These are phyloP conservation scores for Peromyscus eremicus DNA, from an alignment of 2,797 vertebrate genomes.

Conservation along the genomic window DNA sequence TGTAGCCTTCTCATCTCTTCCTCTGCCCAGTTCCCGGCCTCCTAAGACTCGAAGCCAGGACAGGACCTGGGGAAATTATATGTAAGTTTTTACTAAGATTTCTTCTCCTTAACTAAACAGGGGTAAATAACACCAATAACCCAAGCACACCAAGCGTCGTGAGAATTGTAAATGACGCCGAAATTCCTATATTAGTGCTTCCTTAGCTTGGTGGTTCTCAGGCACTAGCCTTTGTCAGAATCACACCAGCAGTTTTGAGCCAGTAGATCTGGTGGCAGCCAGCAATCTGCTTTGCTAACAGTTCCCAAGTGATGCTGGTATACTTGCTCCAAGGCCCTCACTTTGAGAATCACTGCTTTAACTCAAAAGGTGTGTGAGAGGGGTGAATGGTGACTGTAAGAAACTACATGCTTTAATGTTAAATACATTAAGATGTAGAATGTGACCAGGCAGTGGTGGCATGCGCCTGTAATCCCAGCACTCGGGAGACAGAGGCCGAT, in stretches of 20 bases:
- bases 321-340: background rate
- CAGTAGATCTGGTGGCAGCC: background rate
- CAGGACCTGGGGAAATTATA: slow-evolving; percentile 89
- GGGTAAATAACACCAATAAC: slow-evolving; percentile 20
- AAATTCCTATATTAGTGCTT: slow-evolving; percentile 73
- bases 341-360: slow-evolving; percentile 66
- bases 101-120: slow-evolving; percentile 71
- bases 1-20: slow-evolving; percentile 86
- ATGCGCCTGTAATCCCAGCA: background rate
- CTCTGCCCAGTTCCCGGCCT: slow-evolving; percentile 87
- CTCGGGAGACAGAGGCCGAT: background rate
- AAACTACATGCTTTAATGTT: background rate
- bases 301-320: background rate
- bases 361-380: slow-evolving; percentile 71
- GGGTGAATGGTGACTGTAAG: background rate
- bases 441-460: background rate
- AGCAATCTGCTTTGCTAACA: slow-evolving; percentile 34
- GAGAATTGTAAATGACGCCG: slow-evolving; percentile 81
- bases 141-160: slow-evolving; percentile 57
- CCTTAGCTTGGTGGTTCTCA: slow-evolving; percentile 54
- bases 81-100: slow-evolving; percentile 87
- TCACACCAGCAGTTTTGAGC: slow-evolving; percentile 3
- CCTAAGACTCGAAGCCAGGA: slow-evolving; percentile 89
- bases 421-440: background rate
- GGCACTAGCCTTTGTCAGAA: background rate